phyloP scores from a whole-genome alignment of 2,888 invertebrate species.

The Adelphocoris suturalis region DNA sequence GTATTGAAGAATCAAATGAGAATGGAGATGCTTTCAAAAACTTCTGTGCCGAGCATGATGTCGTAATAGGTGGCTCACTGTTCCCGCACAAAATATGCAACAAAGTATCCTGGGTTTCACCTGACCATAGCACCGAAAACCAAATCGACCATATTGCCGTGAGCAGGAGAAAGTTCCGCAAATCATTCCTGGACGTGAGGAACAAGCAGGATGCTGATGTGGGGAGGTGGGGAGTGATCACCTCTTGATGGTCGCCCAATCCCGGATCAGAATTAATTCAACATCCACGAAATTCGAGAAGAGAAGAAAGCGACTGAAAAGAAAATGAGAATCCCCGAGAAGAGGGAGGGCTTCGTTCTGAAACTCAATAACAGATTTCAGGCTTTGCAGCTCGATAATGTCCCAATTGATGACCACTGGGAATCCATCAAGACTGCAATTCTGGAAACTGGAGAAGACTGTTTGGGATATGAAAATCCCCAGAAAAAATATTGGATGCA shows the following conservation, averaged over 20 bases:
- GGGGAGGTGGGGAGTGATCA: constrained; percentile 41
- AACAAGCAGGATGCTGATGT: constrained; percentile 48
- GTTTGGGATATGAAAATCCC: neutral
- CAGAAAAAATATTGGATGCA: constrained; percentile 13
- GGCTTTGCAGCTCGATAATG: neutral
- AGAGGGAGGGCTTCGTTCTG: too few species aligned
- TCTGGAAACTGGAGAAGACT: neutral
- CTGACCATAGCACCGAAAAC: constrained; percentile 63
- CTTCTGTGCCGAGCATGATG: constrained; percentile 69
- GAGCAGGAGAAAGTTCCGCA: constrained; percentile 69
- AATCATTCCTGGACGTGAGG: constrained; percentile 68
- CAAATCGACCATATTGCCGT: constrained; percentile 63
- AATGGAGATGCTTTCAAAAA: constrained; percentile 53
- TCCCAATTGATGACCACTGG: constrained; percentile 24
- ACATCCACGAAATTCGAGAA: neutral
- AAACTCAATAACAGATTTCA: constrained; percentile 39
- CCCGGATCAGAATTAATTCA: constrained; percentile 28
- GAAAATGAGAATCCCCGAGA: constrained; percentile 8
- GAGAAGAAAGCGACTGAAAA: constrained; percentile 15
- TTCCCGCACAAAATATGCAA: constrained; percentile 68
- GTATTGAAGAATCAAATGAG: constrained; percentile 20
- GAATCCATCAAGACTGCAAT: neutral
- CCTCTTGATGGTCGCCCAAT: neutral
- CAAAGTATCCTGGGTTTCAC: constrained; percentile 72
- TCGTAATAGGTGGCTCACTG: constrained; percentile 47